A percentile compares a stretch with the other conserved stretches of the same genome.
Evolutionary conservation across 2,113 vertebrate species (phyloP).

Genomic region (Camelus bactrianus): DNA sequence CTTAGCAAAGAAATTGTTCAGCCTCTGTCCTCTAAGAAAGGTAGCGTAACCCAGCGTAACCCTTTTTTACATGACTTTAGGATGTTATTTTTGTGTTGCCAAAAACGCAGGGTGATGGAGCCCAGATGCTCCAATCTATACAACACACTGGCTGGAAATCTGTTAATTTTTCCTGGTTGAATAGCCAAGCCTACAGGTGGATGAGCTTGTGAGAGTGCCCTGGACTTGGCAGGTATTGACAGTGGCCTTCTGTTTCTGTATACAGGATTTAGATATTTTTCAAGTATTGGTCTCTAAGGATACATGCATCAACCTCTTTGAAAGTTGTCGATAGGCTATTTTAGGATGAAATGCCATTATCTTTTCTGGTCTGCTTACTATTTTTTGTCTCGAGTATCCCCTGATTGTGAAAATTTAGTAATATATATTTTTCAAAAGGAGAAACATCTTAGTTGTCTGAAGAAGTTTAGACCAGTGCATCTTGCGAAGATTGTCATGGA

Average conservation of each 20-base stretch:
- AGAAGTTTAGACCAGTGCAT: not conserved
- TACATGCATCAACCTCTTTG: slow-evolving; percentile 3
- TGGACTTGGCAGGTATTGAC: not conserved
- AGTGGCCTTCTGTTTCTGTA: not conserved
- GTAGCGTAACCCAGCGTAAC: not conserved
- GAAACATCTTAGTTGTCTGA: not conserved
- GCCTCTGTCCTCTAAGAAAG: not conserved
- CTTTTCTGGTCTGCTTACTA: not conserved
- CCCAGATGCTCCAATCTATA: not conserved
- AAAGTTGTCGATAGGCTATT: not conserved
- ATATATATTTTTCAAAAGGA: not conserved
- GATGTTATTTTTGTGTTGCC: not conserved
- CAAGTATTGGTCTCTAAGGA: not conserved
- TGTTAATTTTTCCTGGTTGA: not conserved
- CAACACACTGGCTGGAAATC: no score
- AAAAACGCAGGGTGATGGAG: not conserved
- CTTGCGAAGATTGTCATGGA: not conserved
- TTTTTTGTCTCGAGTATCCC: not conserved
- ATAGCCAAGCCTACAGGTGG: not conserved
- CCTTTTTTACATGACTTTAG: not conserved
- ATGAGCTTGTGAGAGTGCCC: not conserved
- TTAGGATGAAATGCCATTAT: not conserved
- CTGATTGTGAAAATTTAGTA: not conserved
- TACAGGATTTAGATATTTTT: not conserved
- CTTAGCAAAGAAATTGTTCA: not conserved